These are phyloP conservation scores for Stenopsyche tienmushanensis DNA, from an alignment of 1,140 invertebrate genomes.

Conservation along the genomic window DNA sequence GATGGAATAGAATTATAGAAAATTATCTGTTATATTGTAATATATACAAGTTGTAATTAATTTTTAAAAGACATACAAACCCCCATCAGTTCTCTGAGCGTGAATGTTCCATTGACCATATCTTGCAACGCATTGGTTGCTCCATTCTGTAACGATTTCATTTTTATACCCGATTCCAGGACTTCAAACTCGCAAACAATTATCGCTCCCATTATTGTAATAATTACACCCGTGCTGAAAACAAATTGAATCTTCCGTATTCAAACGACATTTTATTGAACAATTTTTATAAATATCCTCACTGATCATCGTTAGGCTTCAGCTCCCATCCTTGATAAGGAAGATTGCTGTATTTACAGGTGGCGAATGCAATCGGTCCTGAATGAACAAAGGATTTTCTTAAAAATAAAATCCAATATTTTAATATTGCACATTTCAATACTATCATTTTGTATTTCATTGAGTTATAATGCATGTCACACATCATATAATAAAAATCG, in stretches of 20 bases:
- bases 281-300: not conserved
- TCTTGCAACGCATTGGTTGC: slow-evolving; percentile 35
- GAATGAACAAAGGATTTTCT: slow-evolving; percentile 29
- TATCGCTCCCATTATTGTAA: slow-evolving; percentile 38
- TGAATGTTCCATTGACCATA: slow-evolving; percentile 29
- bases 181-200: slow-evolving; percentile 37
- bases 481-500: no score
- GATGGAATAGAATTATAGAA: no score
- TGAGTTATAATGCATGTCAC: not conserved
- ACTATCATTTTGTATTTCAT: no score
- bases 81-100: slow-evolving; percentile 26
- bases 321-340: slow-evolving; percentile 86
- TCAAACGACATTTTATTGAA: slow-evolving; percentile 4
- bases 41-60: not conserved
- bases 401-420: not conserved
- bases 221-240: slow-evolving; percentile 28
- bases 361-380: slow-evolving; percentile 71
- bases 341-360: slow-evolving; percentile 73
- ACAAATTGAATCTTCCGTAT: not conserved
- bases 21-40: no score
- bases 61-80: slow-evolving; percentile 5
- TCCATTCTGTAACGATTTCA: slow-evolving; percentile 39
- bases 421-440: not conserved
- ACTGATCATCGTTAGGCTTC: slow-evolving; percentile 59
- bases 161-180: slow-evolving; percentile 21